Conservation (phyloP, 2,888 invertebrate species). For the Netelia virgata region DNA sequence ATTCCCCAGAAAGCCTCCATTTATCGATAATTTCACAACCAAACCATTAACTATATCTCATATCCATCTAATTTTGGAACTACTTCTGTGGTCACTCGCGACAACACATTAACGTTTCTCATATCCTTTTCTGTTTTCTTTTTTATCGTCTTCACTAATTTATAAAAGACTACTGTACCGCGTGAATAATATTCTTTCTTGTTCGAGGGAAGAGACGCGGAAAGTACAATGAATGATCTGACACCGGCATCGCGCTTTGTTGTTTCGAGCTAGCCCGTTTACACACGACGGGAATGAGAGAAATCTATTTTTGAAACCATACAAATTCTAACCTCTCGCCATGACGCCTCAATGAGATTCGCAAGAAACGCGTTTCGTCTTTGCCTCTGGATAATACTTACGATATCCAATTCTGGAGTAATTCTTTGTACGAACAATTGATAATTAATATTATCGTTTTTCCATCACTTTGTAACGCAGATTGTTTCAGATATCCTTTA, state of each 20-base stretch:
- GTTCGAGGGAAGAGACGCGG: background rate
- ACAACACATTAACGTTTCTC: background rate
- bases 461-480: too few relatives aligned
- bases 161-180: background rate
- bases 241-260: conserved; percentile 40
- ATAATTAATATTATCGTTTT: too few relatives aligned
- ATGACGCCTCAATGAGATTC: conserved; percentile 42
- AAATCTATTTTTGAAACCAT: conserved; percentile 75
- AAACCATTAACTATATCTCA: too few relatives aligned
- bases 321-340: conserved; percentile 72
- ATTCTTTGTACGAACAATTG: too few relatives aligned
- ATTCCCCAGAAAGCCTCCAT: background rate
- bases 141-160: background rate
- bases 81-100: too few relatives aligned
- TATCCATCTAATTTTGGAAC: too few relatives aligned
- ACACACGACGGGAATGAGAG: conserved; percentile 42
- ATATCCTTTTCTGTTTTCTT: background rate
- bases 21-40: too few relatives aligned
- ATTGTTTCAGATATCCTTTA: too few relatives aligned
- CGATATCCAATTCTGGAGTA: background rate
- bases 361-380: background rate
- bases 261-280: conserved; percentile 43
- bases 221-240: conserved; percentile 29
- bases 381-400: background rate
- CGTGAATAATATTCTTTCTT: too few relatives aligned